Conservation (phyloP, 2,888 invertebrate genomes). For the Galerucella calmariensis region DNA sequence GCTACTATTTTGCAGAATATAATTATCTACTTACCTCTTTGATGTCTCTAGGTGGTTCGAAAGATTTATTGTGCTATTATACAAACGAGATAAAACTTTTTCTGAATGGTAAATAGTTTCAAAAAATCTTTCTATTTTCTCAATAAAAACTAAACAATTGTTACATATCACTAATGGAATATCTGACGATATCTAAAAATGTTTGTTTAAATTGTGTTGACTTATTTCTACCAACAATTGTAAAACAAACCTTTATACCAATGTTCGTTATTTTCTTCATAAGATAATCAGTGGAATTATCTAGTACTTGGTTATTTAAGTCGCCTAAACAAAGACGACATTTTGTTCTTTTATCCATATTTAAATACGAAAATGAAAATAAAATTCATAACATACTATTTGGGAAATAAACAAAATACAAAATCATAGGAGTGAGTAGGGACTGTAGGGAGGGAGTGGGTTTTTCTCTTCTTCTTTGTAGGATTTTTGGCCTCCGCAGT, state of each 20-base stretch:
- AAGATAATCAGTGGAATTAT: background rate
- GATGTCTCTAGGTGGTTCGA: background rate
- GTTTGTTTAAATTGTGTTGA: background rate
- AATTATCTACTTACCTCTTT: background rate
- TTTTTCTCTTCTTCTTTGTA: no score
- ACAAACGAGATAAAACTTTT: slow-evolving; percentile 34
- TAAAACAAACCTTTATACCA: slow-evolving; percentile 4
- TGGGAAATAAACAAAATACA: no score
- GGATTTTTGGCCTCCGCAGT: no score
- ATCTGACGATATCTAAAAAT: slow-evolving; percentile 41
- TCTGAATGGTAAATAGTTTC: slow-evolving; percentile 43
- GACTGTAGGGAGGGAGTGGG: no score
- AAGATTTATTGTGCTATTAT: slow-evolving; percentile 13
- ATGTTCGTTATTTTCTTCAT: slow-evolving; percentile 1
- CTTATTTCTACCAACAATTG: background rate
- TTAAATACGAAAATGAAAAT: background rate
- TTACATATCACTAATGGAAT: slow-evolving; percentile 46
- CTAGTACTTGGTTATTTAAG: background rate
- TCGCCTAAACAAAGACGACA: slow-evolving; percentile 19
- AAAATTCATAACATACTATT: background rate
- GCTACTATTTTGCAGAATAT: background rate
- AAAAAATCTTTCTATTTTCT: slow-evolving; percentile 45
- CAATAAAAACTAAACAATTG: slow-evolving; percentile 46
- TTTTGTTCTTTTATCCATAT: slow-evolving; percentile 10
- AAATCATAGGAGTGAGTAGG: no score